phyloP scores from a whole-genome alignment of 1,140 invertebrate species.

The Atta colombica region DNA sequence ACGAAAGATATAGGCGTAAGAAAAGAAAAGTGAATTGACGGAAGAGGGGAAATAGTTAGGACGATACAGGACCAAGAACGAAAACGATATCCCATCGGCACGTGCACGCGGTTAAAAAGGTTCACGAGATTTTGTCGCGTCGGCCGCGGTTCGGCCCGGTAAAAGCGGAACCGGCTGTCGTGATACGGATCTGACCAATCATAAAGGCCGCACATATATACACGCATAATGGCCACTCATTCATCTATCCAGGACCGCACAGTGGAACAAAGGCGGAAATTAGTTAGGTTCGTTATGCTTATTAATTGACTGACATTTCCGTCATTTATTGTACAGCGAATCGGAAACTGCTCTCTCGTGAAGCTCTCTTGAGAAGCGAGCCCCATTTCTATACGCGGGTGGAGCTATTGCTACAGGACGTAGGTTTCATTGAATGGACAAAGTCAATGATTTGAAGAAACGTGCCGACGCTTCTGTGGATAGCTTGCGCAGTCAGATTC shows the following conservation, averaged over 20 bases:
- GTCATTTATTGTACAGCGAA: slow-evolving; percentile 86
- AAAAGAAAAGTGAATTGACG: slow-evolving; percentile 46
- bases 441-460: slow-evolving; percentile 54
- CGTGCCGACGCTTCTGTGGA: slow-evolving; percentile 9
- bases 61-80: slow-evolving; percentile 54
- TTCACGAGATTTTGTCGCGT: slow-evolving; percentile 84
- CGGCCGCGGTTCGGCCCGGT: slow-evolving; percentile 75
- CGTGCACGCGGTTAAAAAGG: slow-evolving; percentile 86
- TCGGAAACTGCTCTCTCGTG: slow-evolving; percentile 77
- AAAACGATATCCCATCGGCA: slow-evolving; percentile 81
- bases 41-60: slow-evolving; percentile 5
- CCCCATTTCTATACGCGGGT: background rate
- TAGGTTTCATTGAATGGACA: slow-evolving; percentile 27
- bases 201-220: slow-evolving; percentile 81
- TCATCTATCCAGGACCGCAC: slow-evolving; percentile 79
- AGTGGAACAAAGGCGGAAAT: slow-evolving; percentile 85
- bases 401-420: slow-evolving; percentile 15
- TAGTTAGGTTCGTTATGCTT: slow-evolving; percentile 87
- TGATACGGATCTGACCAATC: slow-evolving; percentile 87
- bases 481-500: slow-evolving; percentile 14
- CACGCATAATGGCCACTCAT: slow-evolving; percentile 85
- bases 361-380: slow-evolving; percentile 76
- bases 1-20: slow-evolving; percentile 16
- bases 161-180: slow-evolving; percentile 86
- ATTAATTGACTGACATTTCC: slow-evolving; percentile 87